Base-by-base conservation (phyloP, 2,888 invertebrate species). In the Deilephila porcellus region DNA sequence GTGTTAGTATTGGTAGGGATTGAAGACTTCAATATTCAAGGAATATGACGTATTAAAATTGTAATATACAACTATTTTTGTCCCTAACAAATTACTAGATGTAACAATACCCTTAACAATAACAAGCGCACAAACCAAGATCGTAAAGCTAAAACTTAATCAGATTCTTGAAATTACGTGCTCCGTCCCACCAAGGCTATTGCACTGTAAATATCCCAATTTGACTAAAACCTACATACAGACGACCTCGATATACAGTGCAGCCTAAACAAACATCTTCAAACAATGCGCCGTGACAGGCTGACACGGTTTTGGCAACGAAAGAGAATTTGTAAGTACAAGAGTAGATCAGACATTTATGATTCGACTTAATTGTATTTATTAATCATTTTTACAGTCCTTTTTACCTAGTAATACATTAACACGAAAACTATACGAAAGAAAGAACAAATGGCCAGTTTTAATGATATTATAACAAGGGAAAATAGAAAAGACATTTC, bases 131-230 rank as follows among this genome's bases (percentile, higher is more conserved):
- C 77, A 71, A 62, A 71, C 56, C 81, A 81, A 80, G 82, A 78
- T 88, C 90, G 86, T 90, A 89, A 90, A 90, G 77, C 79, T 78
- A 75, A 83, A 81, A 81, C 85, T 86, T 85, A 87, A 89, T 90
- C 87, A 87, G 85, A 81, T 67, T 67, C 79, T 82, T 81, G 85
- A 86, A 88, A 89, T 90, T 88, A 88, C 83, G 79, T 45, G 45
- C 45, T 11, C 45, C 45, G 45, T 84, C 79, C 80, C 81, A 76
- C 76, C 80, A 83, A 85, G 84, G 84, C 76, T 82, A 76, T 77
- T 80, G 78, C 76, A 79, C 82, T 80, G 80, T 82, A 83, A 83
- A 83, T 83, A 84, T 83, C 80, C 82, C 83, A 82, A 78, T 83
- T 81, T 83, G 79, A 80, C 80, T 78, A 78, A 77, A 78, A 77